These are phyloP conservation scores for Microtus ochrogaster DNA, from an alignment of 2,113 vertebrate species.

Conservation along the genomic window DNA sequence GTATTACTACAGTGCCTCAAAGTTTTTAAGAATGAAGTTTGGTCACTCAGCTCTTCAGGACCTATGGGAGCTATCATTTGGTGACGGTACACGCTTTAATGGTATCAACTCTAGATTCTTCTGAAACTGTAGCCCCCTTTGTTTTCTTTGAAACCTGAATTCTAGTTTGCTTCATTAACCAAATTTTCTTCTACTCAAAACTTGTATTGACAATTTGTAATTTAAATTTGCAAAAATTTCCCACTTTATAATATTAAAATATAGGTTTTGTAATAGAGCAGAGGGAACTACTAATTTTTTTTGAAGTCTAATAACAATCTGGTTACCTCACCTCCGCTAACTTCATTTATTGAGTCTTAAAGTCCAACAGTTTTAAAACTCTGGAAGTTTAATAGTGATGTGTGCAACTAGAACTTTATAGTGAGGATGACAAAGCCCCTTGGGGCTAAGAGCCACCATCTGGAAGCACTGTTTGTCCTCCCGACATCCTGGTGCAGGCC, in stretches of 20 bases:
- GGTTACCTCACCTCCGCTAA: neutral
- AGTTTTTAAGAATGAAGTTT: neutral
- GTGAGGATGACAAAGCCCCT: neutral
- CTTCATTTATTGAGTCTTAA: slow-evolving; percentile 37
- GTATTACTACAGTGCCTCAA: too few species aligned
- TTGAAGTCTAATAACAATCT: slow-evolving; percentile 39
- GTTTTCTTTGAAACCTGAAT: slow-evolving; percentile 16
- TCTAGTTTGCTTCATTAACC: neutral
- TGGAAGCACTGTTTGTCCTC: neutral
- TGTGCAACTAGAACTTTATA: neutral
- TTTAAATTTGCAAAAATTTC: slow-evolving; percentile 30
- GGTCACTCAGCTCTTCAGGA: neutral
- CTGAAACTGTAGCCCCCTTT: neutral
- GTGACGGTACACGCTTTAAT: neutral
- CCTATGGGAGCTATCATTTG: neutral
- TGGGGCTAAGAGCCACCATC: neutral
- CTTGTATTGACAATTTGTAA: neutral
- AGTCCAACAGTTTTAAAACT: slow-evolving; percentile 40
- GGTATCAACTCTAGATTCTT: neutral
- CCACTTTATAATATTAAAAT: slow-evolving; percentile 16
- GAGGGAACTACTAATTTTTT: neutral
- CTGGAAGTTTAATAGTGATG: neutral
- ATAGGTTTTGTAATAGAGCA: slow-evolving; percentile 7
- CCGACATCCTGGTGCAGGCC: neutral
- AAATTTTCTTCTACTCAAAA: slow-evolving; percentile 12